phyloP scores from a whole-genome alignment of 2,113 vertebrate genomes.

The Sisor rabdophorus region DNA sequence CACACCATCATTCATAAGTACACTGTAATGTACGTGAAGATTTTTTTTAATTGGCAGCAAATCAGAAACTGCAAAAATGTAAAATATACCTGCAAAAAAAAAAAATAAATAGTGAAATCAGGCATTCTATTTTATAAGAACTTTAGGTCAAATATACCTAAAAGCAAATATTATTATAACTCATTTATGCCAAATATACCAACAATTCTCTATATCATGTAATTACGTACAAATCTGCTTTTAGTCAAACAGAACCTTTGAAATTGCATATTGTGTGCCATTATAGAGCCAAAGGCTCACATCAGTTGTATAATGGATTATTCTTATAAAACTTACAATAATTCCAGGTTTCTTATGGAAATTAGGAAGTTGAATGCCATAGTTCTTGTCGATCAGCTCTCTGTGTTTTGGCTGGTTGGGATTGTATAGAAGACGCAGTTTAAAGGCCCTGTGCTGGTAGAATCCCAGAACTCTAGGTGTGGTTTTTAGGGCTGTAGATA shows the following conservation, averaged over 20 bases:
- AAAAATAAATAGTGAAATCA: not conserved
- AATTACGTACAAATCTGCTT: not conserved
- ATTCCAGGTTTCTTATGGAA: conserved; percentile 63
- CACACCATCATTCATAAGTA: not conserved
- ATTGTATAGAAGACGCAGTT: conserved; percentile 66
- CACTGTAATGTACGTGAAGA: not conserved
- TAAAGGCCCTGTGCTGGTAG: conserved; percentile 68
- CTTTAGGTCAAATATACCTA: not conserved
- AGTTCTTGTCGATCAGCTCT: conserved; percentile 59
- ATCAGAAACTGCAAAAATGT: not conserved
- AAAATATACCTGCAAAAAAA: not conserved
- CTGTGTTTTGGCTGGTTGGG: conserved; percentile 64
- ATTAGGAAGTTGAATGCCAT: conserved; percentile 70
- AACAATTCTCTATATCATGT: not conserved
- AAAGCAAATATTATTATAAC: not conserved
- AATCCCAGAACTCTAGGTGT: conserved; percentile 48
- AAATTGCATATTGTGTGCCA: not conserved
- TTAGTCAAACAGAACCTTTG: not conserved
- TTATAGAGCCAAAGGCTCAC: not conserved
- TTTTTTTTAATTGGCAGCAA: not conserved
- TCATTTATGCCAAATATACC: not conserved
- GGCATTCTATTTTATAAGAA: not conserved
- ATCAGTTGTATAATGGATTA: not conserved
- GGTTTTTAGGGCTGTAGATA: not conserved
- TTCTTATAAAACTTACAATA: conserved; percentile 66